phyloP scores from a whole-genome alignment of 2,113 vertebrate species.

The western clawed frog (Xenopus tropicalis) region UCB_Xtro_10.0 CM004445.2:69187501-69188000 shows the following conservation, averaged over 20 bases:
- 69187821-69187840: conserved; percentile 37
- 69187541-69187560: conserved; percentile 6
- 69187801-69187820: conserved; percentile 1
- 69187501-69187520: conserved; percentile 1
- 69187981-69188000: conserved; percentile 10
- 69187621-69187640: neutral
- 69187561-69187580: neutral
- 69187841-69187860: conserved; percentile 26
- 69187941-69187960: conserved; percentile 35
- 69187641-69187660: no score
- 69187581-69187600: conserved; percentile 10
- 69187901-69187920: conserved; percentile 38
- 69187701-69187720: neutral
- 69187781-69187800: conserved; percentile 5
- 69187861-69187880: conserved; percentile 37
- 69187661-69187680: neutral
- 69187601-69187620: conserved; percentile 9
- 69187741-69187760: conserved; percentile 3
- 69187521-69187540: neutral
- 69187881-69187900: conserved; percentile 42
- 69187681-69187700: conserved; percentile 12
- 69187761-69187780: neutral
- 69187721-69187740: conserved; percentile 15
- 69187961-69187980: conserved; percentile 32
- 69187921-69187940: conserved; percentile 35